phyloP scores from a whole-genome alignment of 2,888 invertebrate species.

The Chrysomela aeneicollis region DNA sequence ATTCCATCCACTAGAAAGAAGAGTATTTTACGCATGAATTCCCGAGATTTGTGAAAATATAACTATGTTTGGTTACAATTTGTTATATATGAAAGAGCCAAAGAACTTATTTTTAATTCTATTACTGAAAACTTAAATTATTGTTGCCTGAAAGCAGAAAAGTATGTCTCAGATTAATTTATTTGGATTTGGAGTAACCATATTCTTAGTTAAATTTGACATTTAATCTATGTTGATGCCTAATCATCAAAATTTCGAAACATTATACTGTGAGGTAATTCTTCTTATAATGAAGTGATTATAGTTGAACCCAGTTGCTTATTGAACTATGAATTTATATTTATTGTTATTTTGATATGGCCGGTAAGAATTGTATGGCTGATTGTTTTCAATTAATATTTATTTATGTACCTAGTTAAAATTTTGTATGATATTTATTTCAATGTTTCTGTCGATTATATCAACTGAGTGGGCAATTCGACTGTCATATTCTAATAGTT shows the following conservation, averaged over 20 bases:
- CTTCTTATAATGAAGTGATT: too few species aligned
- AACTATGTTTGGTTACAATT: neutral
- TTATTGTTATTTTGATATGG: neutral
- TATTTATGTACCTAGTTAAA: neutral
- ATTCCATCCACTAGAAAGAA: constrained; percentile 51
- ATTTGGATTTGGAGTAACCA: too few species aligned
- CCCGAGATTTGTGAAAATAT: neutral
- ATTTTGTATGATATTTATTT: neutral
- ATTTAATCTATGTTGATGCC: too few species aligned
- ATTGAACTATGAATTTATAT: neutral
- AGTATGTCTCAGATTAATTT: too few species aligned
- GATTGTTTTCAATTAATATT: neutral
- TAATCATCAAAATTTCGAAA: too few species aligned
- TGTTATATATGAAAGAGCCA: neutral
- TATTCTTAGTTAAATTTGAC: too few species aligned
- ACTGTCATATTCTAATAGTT: too few species aligned
- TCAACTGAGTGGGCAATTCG: too few species aligned
- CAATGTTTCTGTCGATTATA: too few species aligned
- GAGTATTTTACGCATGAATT: neutral
- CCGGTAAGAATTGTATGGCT: neutral
- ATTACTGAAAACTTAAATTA: neutral
- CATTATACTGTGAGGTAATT: too few species aligned
- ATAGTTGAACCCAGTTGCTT: too few species aligned
- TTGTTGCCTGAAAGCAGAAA: too few species aligned
- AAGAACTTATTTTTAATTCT: constrained; percentile 1